Evolutionary conservation across 2,113 vertebrate genomes (phyloP).

Genomic region (Thamnophis sirtalis): DNA sequence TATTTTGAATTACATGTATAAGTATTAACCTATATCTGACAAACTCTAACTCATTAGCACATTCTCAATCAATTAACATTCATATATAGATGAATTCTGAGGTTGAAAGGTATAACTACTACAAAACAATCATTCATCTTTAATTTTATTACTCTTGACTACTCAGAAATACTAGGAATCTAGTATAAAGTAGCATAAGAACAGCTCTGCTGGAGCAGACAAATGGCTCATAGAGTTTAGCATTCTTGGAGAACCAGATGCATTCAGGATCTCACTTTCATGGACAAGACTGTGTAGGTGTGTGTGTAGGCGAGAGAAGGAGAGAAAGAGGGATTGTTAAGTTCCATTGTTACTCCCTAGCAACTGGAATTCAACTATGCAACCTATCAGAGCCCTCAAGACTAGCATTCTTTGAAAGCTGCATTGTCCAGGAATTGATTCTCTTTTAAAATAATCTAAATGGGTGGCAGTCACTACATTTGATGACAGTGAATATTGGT

Average conservation of each 20-base stretch:
- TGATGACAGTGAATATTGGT: not conserved
- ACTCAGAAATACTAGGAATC: not conserved
- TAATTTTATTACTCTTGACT: not conserved
- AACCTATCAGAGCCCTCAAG: not conserved
- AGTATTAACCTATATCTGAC: not conserved
- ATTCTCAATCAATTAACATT: not conserved
- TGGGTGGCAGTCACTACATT: not conserved
- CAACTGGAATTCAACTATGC: not conserved
- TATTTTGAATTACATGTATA: not conserved
- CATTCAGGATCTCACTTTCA: not conserved
- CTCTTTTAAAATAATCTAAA: not conserved
- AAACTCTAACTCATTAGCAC: not conserved
- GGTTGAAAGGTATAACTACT: not conserved
- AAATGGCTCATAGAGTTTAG: not conserved
- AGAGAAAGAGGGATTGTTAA: not conserved
- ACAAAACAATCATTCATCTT: not conserved
- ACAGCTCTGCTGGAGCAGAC: not conserved
- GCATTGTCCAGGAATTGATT: not conserved
- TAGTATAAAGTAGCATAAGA: not conserved
- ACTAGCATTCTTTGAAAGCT: not conserved
- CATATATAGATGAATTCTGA: not conserved
- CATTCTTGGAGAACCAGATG: not conserved
- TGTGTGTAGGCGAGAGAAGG: not conserved
- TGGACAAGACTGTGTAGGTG: not conserved
- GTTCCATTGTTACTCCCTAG: not conserved